Base-by-base conservation (phyloP, 2,797 vertebrate species). In the Vireo griseus region DNA sequence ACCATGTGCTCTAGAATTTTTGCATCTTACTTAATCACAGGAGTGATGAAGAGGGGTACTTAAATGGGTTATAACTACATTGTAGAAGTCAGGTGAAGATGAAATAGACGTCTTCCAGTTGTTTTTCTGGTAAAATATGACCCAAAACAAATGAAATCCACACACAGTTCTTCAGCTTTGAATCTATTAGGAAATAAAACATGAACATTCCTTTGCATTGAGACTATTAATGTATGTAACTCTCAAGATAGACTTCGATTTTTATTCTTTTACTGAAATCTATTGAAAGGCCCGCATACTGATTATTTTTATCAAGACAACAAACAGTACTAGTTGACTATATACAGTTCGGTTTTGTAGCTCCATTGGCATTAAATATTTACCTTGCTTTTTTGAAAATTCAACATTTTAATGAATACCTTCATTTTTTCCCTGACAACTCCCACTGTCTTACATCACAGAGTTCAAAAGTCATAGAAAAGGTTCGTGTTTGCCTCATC, bases 181-280 rank as follows among this genome's bases (percentile, higher is more conserved):
- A 69, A 96, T 87, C 59, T 69, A 79, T 83, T 59, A 22, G 31
- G 65, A 72, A 80, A 75, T 85, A 90, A 90, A 29, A 25, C 82
- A 86, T 78, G 28, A 96, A 79, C 28, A 59, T 90, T 93, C 48
- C 54, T 92, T 72, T 88, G 40, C 51, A 80, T 82, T 72, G 87
- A 91, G 45, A 88, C 72, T 67, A 57, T 47, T 84, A 86, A 51
- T 57, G 76, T 26, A 83, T 0, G 3, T 75, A 97, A 96, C 94
- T 97, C 94, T 97, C 96, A 96, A 82, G 84, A 94, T 19, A 96
- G 13, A 96, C 83, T 97, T 96, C 88, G 55, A 17, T 37, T 80
- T 72, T 93, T 54, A 57, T 57, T 91, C 4, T 76, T 94, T 96
- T 54, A 37, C 20, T 65, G 54, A 54, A 54, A 86, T 71, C 33